Evolutionary conservation across 2,113 vertebrate genomes (phyloP).

Genomic region (Dasypus novemcinctus): DNA sequence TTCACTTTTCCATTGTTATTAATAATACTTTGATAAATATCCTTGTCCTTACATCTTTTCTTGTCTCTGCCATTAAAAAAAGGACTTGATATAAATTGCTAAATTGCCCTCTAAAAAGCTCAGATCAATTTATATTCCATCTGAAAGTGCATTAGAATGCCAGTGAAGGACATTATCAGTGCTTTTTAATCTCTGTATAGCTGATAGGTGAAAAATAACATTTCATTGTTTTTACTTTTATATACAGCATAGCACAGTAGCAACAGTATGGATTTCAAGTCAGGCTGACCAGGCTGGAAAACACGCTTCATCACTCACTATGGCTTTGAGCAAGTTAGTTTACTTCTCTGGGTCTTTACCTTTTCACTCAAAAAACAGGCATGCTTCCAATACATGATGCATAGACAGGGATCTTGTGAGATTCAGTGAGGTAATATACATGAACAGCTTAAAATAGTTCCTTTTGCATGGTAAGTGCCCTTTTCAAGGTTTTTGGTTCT

Average conservation of each 20-base stretch:
- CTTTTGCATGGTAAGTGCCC: background rate
- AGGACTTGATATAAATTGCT: slow-evolving; percentile 2
- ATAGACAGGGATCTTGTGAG: background rate
- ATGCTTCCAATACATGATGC: background rate
- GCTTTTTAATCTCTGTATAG: background rate
- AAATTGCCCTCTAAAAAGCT: slow-evolving; percentile 27
- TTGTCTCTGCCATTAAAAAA: slow-evolving; percentile 29
- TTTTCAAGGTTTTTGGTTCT: background rate
- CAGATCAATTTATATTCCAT: slow-evolving; percentile 27
- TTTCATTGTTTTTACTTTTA: background rate
- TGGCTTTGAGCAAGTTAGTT: background rate
- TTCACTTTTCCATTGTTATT: slow-evolving; percentile 19
- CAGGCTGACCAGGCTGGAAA: background rate
- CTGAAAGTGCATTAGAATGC: background rate
- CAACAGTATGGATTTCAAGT: background rate
- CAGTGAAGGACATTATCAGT: background rate
- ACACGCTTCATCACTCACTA: background rate
- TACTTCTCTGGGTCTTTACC: background rate
- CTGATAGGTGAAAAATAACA: background rate
- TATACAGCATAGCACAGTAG: background rate
- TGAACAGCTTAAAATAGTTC: background rate
- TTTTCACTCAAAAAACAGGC: background rate
- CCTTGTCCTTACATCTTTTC: slow-evolving; percentile 17
- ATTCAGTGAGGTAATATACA: background rate
- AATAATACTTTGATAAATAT: slow-evolving; percentile 37